These are phyloP conservation scores for Helicorthomorpha holstii DNA, from an alignment of 1,140 invertebrate genomes.

Conservation along the genomic window DNA sequence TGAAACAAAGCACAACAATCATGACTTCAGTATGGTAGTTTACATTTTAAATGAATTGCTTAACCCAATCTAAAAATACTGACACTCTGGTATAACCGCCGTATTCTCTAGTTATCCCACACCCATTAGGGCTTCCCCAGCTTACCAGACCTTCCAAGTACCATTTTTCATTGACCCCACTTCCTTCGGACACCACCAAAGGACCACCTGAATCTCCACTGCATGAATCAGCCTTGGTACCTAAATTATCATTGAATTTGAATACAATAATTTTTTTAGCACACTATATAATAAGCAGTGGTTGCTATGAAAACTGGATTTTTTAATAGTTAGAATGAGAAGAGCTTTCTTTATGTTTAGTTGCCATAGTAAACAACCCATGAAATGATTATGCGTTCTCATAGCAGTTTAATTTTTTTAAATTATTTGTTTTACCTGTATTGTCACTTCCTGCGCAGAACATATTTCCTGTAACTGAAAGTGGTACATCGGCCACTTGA, in stretches of 20 bases:
- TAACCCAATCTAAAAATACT: constrained; percentile 10
- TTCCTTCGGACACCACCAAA: constrained; percentile 11
- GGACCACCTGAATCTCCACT: constrained; percentile 15
- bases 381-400: neutral
- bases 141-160: constrained; percentile 12
- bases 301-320: no score
- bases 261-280: no score
- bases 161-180: constrained; percentile 1
- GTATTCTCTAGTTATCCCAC: constrained; percentile 5
- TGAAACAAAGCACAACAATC: no score
- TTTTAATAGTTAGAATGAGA: no score
- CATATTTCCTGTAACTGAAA: constrained; percentile 1
- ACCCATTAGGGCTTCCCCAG: constrained; percentile 11
- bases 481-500: neutral
- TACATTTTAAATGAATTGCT: constrained; percentile 5
- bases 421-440: no score
- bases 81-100: constrained; percentile 11
- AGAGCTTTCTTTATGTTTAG: no score
- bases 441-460: constrained; percentile 2
- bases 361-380: neutral
- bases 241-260: no score
- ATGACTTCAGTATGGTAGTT: no score
- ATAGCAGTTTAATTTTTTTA: no score
- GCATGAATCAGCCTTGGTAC: neutral
- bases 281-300: no score